Evolutionary conservation across 2,113 vertebrate species (phyloP).

Genomic region (Epinephelus fuscoguttatus): DNA sequence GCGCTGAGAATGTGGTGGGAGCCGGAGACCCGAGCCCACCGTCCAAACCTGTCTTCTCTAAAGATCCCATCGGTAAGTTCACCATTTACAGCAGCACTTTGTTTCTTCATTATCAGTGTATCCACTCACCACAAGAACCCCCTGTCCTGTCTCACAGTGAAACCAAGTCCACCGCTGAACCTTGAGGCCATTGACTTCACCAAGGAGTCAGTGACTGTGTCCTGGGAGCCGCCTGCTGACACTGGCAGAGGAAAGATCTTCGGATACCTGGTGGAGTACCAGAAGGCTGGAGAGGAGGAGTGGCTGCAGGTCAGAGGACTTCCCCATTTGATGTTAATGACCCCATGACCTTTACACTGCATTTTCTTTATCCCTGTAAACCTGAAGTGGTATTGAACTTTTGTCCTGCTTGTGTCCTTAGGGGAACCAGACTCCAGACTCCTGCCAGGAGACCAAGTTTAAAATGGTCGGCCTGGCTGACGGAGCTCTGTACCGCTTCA

Average conservation of each 20-base stretch:
- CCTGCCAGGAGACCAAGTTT: constrained; percentile 94
- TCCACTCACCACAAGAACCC: background rate
- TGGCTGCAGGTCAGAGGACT: constrained; percentile 78
- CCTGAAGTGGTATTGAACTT: background rate
- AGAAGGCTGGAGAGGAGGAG: constrained; percentile 94
- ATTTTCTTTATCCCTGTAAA: background rate
- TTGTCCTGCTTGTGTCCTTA: constrained; percentile 30
- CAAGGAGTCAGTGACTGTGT: constrained; percentile 93
- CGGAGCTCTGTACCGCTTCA: constrained; percentile 93
- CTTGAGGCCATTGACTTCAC: constrained; percentile 91
- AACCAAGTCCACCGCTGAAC: constrained; percentile 93
- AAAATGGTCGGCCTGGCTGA: constrained; percentile 92
- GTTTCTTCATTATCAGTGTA: background rate
- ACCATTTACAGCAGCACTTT: background rate
- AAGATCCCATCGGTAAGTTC: constrained; percentile 94
- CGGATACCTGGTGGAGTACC: constrained; percentile 96
- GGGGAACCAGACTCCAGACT: constrained; percentile 94
- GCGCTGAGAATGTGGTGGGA: constrained; percentile 96
- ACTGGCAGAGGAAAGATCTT: constrained; percentile 96
- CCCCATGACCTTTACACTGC: background rate
- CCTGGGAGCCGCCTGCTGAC: constrained; percentile 93
- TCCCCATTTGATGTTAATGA: too few species aligned
- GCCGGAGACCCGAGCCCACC: constrained; percentile 96
- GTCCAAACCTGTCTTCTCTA: constrained; percentile 95
- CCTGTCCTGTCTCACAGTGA: constrained; percentile 81